Conservation (phyloP, 2,113 vertebrate genomes). For the Ophiodon elongatus region DNA sequence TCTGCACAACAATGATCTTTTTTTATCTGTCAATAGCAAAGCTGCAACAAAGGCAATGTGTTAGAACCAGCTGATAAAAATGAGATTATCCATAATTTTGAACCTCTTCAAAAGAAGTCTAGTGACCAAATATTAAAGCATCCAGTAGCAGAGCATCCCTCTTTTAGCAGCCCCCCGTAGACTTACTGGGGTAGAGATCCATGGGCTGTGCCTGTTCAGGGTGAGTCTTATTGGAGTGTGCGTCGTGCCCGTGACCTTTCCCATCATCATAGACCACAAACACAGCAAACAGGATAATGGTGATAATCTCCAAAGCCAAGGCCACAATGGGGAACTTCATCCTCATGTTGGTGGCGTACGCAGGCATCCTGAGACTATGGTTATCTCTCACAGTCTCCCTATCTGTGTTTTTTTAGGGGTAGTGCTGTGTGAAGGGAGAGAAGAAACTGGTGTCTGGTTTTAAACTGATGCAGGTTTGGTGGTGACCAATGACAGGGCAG, state of each 20-base stretch:
- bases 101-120: neutral
- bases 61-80: neutral
- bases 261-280: slow-evolving; percentile 88
- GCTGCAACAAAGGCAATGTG: neutral
- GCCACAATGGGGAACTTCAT: slow-evolving; percentile 90
- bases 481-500: slow-evolving; percentile 80
- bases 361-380: slow-evolving; percentile 77
- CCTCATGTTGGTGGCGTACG: slow-evolving; percentile 91
- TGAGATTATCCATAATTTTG: neutral
- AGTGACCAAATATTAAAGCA: neutral
- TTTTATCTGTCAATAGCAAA: neutral
- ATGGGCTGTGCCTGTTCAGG: slow-evolving; percentile 11
- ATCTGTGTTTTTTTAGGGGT: slow-evolving; percentile 55
- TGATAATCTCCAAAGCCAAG: slow-evolving; percentile 85
- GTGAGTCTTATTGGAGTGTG: slow-evolving; percentile 28
- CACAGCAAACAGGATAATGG: slow-evolving; percentile 89
- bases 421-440: slow-evolving; percentile 74
- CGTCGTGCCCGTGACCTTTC: neutral
- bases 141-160: slow-evolving; percentile 17
- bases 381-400: slow-evolving; percentile 60
- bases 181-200: slow-evolving; percentile 91
- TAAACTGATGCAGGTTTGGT: slow-evolving; percentile 72
- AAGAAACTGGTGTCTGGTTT: slow-evolving; percentile 65
- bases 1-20: neutral
- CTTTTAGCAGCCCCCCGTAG: neutral